A percentile compares a stretch with the other conserved stretches of the same genome.
Conservation (phyloP, 1,140 invertebrate species). For the Brachystomella parvula region DNA sequence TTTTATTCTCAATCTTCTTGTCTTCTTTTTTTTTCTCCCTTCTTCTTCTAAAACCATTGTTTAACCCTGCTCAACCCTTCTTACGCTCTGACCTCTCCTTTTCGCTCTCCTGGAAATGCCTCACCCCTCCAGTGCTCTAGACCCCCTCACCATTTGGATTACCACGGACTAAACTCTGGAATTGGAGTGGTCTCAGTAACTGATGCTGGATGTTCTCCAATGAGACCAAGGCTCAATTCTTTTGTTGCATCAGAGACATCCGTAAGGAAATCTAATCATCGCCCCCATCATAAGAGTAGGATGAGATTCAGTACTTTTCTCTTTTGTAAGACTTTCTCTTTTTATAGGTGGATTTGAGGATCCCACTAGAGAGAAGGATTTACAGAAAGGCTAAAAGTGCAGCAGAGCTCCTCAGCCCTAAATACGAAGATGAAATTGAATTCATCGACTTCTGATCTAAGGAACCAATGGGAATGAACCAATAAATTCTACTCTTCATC, state of each 20-base stretch:
- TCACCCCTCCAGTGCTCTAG: constrained; percentile 10
- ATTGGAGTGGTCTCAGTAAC: constrained; percentile 25
- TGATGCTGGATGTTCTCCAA: constrained; percentile 34
- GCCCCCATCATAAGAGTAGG: neutral
- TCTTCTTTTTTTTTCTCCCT: too few species aligned
- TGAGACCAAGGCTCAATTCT: constrained; percentile 34
- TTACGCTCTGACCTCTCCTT: too few species aligned
- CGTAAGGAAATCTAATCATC: constrained; percentile 14
- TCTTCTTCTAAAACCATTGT: too few species aligned
- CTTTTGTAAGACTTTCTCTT: neutral
- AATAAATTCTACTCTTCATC: neutral
- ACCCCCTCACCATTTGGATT: constrained; percentile 18
- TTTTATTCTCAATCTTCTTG: too few species aligned
- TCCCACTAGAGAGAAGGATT: constrained; percentile 14
- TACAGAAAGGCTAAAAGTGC: constrained; percentile 29
- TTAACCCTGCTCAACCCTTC: too few species aligned
- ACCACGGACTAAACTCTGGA: constrained; percentile 11
- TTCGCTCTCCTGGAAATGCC: too few species aligned
- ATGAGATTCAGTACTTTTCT: neutral
- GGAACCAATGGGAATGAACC: neutral
- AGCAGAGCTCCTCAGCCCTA: constrained; percentile 13
- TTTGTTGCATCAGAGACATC: constrained; percentile 24
- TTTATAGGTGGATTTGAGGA: constrained; percentile 17
- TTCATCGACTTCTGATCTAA: constrained; percentile 12
- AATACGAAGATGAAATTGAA: constrained; percentile 16